Base-by-base conservation (phyloP, 2,888 invertebrate genomes). In the Erynnis tages region DNA sequence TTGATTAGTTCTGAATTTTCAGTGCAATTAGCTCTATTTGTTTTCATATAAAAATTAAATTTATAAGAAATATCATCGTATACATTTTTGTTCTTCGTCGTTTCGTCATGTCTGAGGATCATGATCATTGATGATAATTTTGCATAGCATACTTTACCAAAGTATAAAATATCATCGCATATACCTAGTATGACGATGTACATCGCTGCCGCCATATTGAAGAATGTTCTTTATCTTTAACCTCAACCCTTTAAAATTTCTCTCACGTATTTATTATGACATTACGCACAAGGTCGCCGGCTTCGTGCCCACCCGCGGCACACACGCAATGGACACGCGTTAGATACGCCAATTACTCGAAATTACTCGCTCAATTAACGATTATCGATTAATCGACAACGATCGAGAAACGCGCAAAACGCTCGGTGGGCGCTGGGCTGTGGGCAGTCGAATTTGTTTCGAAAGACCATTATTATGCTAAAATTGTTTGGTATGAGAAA, bases 341-440 rank as follows among this genome's bases (percentile, higher is more conserved):
- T 67, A 66, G 62, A 58, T 54, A 59, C 61, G 69, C 65, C 68
- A 66, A 71, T 76, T 71, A 72, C 62, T 55, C 58, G 64, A 69
- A 32, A 77, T 76, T 73, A 76, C 66, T 68, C 69, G 68, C 67
- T 63, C 72, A 75, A 78, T 77, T 76, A 70, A 71, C 47, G 48
- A 55, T 55, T 57, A 58, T 45, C 48, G 52, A 43, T 17, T 11
- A 16, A 38, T 34, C 30, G 38, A 13, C 32, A 40, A 21, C 30
- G 40, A 25, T 16, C 25, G 10, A 13, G 21, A 21, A 21, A 30
- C 11, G 16, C 21, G 23, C 16, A 2, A 11, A 4, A 11, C 25
- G 16, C 25, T 2, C 34, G 8, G 16, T 14, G 21, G 10, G 16
- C 25, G 13, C 34, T 17, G 11, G 17, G 11, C 34, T 43, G 55